Conservation (phyloP, 2,113 vertebrate species). For the Serilophus lunatus region DNA sequence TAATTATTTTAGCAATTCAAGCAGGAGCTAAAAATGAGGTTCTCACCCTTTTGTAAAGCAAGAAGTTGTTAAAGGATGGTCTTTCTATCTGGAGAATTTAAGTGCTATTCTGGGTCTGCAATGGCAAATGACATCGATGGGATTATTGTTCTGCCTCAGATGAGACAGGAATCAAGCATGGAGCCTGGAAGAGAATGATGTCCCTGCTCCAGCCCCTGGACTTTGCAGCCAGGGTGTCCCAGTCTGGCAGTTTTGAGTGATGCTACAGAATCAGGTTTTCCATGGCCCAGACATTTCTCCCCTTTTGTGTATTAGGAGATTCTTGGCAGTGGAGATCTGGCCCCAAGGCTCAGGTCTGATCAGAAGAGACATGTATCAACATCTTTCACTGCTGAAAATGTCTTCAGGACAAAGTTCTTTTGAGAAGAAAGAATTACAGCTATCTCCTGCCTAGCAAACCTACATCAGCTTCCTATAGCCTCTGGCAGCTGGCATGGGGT, state of each 20-base stretch:
- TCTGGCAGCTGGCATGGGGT: background rate
- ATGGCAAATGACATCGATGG: background rate
- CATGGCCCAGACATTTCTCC: background rate
- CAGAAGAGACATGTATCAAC: background rate
- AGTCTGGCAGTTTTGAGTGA: background rate
- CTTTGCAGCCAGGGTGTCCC: background rate
- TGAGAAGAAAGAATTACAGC: background rate
- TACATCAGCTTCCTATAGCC: background rate
- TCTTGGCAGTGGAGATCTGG: background rate
- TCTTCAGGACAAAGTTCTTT: background rate
- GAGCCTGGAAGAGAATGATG: background rate
- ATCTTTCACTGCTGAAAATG: background rate
- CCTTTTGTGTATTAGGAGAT: background rate
- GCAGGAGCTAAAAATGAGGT: background rate
- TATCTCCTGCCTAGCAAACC: background rate
- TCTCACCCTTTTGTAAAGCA: background rate
- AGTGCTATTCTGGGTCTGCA: background rate
- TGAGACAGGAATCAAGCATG: background rate
- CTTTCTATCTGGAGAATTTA: background rate
- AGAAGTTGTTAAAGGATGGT: fast-evolving
- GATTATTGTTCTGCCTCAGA: background rate
- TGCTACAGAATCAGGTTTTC: background rate
- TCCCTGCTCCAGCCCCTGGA: background rate
- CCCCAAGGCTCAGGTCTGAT: background rate
- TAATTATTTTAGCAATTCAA: background rate